phyloP scores from a whole-genome alignment of 2,888 invertebrate species.

The Eupeodes latifasciatus region DNA sequence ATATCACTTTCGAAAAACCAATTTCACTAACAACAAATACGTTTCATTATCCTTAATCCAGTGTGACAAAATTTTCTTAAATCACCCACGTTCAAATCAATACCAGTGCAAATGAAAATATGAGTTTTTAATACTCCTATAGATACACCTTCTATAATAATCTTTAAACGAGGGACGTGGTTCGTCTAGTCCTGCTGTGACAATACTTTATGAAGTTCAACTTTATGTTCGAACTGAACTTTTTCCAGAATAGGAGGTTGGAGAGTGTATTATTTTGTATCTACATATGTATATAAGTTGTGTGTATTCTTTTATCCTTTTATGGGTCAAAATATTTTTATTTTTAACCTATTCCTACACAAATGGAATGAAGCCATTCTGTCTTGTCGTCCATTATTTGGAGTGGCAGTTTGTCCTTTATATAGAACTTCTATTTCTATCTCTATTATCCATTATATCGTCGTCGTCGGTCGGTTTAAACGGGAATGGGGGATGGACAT shows the following conservation, averaged over 20 bases:
- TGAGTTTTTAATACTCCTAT: slow-evolving; percentile 67
- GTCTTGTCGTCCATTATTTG: slow-evolving; percentile 54
- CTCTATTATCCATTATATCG: background rate
- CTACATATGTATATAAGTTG: too few species aligned
- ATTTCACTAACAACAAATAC: too few species aligned
- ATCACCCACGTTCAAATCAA: slow-evolving; percentile 62
- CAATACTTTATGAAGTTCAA: slow-evolving; percentile 69
- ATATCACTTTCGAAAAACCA: too few species aligned
- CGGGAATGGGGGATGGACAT: slow-evolving; percentile 24
- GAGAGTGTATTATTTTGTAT: slow-evolving; percentile 26
- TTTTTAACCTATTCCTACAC: background rate
- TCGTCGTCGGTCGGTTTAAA: slow-evolving; percentile 1
- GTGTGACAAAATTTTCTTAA: slow-evolving; percentile 23
- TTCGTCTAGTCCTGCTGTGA: slow-evolving; percentile 43
- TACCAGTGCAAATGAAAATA: slow-evolving; percentile 57
- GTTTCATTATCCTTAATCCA: slow-evolving; percentile 6
- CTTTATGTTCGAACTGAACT: slow-evolving; percentile 36
- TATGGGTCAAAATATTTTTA: slow-evolving; percentile 44
- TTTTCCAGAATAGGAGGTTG: background rate
- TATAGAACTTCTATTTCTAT: slow-evolving; percentile 29
- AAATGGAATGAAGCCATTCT: slow-evolving; percentile 40
- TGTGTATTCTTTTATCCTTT: background rate
- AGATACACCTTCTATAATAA: slow-evolving; percentile 27
- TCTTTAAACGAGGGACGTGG: background rate
- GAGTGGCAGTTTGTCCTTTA: slow-evolving; percentile 67